Conservation (phyloP, 35 echinoderm and acorn worm species). For the Lytechinus variegatus region DNA sequence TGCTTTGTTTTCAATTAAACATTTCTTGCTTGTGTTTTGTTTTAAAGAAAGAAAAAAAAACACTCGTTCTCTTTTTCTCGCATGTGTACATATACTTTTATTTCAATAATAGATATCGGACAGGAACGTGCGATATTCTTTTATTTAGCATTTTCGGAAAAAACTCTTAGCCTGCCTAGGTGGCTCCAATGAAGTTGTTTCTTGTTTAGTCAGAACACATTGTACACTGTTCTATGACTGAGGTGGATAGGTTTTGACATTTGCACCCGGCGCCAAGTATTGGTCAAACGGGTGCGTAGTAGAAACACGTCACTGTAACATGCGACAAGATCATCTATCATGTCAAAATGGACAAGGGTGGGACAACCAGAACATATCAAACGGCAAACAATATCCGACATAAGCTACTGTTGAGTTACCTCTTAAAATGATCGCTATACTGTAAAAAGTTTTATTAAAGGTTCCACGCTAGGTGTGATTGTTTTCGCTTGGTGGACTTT, state of each 20-base stretch:
- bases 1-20: too few relatives aligned
- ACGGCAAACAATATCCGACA: neutral
- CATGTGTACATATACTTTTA: too few relatives aligned
- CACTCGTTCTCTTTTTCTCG: too few relatives aligned
- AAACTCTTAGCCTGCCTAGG: too few relatives aligned
- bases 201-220: too few relatives aligned
- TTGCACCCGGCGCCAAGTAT: neutral
- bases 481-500: neutral
- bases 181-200: too few relatives aligned
- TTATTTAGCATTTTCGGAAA: too few relatives aligned
- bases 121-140: too few relatives aligned
- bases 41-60: too few relatives aligned
- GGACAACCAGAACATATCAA: neutral
- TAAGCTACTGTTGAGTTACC: neutral
- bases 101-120: too few relatives aligned
- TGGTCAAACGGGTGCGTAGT: neutral
- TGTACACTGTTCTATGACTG: too few relatives aligned
- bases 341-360: neutral
- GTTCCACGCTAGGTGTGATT: neutral
- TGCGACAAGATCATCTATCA: neutral
- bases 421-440: neutral
- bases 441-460: neutral
- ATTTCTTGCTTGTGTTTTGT: too few relatives aligned
- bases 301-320: neutral
- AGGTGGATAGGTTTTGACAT: neutral